Percentiles rank a stretch among this genome's conserved stretches.
Conservation (phyloP, 2,113 vertebrate genomes). For the Eleginops maclovinus region DNA sequence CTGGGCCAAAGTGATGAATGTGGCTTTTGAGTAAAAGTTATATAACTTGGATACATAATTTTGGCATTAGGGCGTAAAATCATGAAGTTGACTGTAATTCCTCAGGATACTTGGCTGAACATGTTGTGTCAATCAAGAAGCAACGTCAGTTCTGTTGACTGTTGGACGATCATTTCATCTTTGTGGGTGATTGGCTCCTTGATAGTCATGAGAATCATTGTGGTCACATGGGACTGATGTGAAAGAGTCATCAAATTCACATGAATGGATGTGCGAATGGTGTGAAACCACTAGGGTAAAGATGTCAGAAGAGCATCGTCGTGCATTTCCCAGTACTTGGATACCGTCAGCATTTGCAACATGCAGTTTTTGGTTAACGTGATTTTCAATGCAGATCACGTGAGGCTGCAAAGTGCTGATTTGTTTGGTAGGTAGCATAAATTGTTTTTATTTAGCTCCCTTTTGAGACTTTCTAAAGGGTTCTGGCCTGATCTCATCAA, state of each 20-base stretch:
- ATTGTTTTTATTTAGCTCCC: slow-evolving; percentile 33
- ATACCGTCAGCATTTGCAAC: not conserved
- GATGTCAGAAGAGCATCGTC: slow-evolving; percentile 13
- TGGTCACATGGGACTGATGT: slow-evolving; percentile 18
- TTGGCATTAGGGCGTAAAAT: not conserved
- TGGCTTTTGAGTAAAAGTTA: not conserved
- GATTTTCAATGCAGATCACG: slow-evolving; percentile 18
- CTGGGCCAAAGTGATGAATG: not conserved
- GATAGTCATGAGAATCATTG: not conserved
- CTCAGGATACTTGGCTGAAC: not conserved
- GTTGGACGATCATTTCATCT: slow-evolving; percentile 15
- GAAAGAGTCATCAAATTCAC: slow-evolving; percentile 42
- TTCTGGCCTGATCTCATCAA: slow-evolving; percentile 53
- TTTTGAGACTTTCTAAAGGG: slow-evolving; percentile 35
- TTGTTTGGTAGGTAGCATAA: not conserved
- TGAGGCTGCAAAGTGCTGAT: not conserved
- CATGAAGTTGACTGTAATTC: not conserved
- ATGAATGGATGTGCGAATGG: slow-evolving; percentile 41
- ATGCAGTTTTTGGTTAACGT: not conserved
- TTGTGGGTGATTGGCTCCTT: slow-evolving; percentile 17
- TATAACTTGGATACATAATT: not conserved
- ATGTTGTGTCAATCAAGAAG: slow-evolving; percentile 6
- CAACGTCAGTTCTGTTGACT: not conserved
- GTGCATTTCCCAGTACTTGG: not conserved
- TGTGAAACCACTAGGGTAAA: slow-evolving; percentile 28